A percentile compares a stretch with the other conserved stretches of the same genome.
These are phyloP conservation scores for Hyperoplus lanceolatus DNA, from an alignment of 2,797 vertebrate genomes.

Conservation along the genomic window DNA sequence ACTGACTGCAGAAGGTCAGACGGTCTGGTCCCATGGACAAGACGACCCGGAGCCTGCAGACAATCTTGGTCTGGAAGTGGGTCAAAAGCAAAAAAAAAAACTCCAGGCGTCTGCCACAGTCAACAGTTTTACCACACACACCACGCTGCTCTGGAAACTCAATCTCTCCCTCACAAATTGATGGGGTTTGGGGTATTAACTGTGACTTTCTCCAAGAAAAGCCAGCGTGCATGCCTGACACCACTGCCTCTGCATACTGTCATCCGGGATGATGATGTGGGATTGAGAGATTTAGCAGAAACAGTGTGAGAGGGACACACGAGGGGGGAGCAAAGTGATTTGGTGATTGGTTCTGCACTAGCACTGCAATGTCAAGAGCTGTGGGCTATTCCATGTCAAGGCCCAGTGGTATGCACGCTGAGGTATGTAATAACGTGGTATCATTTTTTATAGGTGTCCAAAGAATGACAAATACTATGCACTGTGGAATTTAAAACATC, in stretches of 20 bases:
- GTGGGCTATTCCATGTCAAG: slow-evolving; percentile 10
- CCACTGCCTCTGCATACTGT: slow-evolving; percentile 37
- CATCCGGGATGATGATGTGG: slow-evolving; percentile 40
- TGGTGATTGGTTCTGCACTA: slow-evolving; percentile 23
- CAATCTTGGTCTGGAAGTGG: slow-evolving; percentile 66
- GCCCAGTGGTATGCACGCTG: slow-evolving; percentile 5
- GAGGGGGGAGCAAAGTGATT: background rate
- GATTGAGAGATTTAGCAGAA: slow-evolving; percentile 27
- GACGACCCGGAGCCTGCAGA: slow-evolving; percentile 67
- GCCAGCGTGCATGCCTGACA: slow-evolving; percentile 15
- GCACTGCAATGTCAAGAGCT: slow-evolving; percentile 42
- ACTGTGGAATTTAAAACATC: background rate
- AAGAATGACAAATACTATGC: slow-evolving; percentile 6
- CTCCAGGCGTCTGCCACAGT: slow-evolving; percentile 61
- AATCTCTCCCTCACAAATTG: slow-evolving; percentile 67
- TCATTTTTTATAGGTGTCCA: slow-evolving; percentile 35
- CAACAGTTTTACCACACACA: slow-evolving; percentile 71
- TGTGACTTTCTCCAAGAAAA: slow-evolving; percentile 52
- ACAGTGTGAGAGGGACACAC: slow-evolving; percentile 3
- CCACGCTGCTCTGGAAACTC: slow-evolving; percentile 74
- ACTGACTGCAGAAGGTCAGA: slow-evolving; percentile 55
- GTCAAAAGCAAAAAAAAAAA: slow-evolving; percentile 73
- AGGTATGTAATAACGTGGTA: slow-evolving; percentile 3
- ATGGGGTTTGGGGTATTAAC: slow-evolving; percentile 69
- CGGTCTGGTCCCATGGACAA: slow-evolving; percentile 54